phyloP scores from a whole-genome alignment of 2,113 vertebrate species.

The Platanista minor region DNA sequence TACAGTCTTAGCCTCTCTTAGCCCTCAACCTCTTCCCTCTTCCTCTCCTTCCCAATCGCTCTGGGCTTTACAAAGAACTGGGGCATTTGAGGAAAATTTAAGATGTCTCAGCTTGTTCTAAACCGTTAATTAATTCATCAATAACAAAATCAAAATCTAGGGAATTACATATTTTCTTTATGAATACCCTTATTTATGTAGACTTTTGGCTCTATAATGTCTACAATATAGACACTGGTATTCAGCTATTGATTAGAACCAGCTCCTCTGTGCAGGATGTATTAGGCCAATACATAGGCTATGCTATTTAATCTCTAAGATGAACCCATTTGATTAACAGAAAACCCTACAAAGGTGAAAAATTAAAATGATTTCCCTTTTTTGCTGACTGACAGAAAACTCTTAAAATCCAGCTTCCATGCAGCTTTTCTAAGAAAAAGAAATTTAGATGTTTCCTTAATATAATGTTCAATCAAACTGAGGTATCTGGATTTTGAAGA shows the following conservation, averaged over 20 bases:
- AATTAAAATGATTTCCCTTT: constrained; percentile 59
- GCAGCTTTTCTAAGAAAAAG: not conserved
- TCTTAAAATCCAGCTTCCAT: constrained; percentile 51
- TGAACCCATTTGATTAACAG: constrained; percentile 11
- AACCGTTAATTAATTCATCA: constrained; percentile 63
- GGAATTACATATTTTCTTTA: constrained; percentile 21
- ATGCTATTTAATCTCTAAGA: constrained; percentile 27
- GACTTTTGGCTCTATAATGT: constrained; percentile 36
- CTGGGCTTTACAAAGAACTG: constrained; percentile 42
- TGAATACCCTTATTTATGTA: constrained; percentile 42
- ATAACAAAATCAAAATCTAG: constrained; percentile 49
- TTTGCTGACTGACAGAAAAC: constrained; percentile 45
- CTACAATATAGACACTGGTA: constrained; percentile 44
- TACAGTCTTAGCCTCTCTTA: not conserved
- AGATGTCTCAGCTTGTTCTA: constrained; percentile 29
- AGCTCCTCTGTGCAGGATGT: not conserved
- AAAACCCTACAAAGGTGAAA: constrained; percentile 6
- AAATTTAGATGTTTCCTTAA: constrained; percentile 16
- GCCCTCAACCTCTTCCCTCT: not conserved
- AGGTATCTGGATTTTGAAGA: not conserved
- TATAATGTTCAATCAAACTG: constrained; percentile 30
- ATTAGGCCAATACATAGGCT: not conserved
- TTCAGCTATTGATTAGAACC: constrained; percentile 53
- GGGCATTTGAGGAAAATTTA: constrained; percentile 27
- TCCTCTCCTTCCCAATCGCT: not conserved